A percentile compares a stretch with the other conserved stretches of the same genome.
Evolutionary conservation across 2,797 vertebrate genomes (phyloP).

Genomic region (Botia almorhae): DNA sequence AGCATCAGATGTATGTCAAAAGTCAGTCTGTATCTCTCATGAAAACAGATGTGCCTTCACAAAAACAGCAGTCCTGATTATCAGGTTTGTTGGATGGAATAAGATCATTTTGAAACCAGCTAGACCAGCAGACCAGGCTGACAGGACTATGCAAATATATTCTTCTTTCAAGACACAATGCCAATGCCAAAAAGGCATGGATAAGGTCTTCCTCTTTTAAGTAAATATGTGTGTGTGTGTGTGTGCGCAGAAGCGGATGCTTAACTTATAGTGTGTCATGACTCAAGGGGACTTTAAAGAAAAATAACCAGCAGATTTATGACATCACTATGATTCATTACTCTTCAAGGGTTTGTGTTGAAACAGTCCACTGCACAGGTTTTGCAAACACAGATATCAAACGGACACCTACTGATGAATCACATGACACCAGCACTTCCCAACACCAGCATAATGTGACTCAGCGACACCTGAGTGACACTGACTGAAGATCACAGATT

Average conservation of each 20-base stretch:
- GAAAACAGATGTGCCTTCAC: conserved; percentile 35
- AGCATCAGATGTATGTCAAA: not conserved
- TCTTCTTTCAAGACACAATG: not conserved
- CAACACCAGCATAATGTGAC: conserved; percentile 29
- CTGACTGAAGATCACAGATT: conserved; percentile 6
- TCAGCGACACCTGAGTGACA: conserved; percentile 28
- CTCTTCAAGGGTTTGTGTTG: conserved; percentile 51
- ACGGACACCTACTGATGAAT: conserved; percentile 46
- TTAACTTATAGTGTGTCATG: conserved; percentile 58
- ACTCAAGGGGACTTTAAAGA: conserved; percentile 62
- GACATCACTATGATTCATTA: conserved; percentile 58
- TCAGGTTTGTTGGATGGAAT: conserved; percentile 37
- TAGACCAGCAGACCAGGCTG: not conserved
- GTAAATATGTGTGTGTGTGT: conserved; percentile 28
- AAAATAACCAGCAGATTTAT: conserved; percentile 55
- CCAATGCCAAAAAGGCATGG: conserved; percentile 28
- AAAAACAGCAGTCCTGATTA: conserved; percentile 41
- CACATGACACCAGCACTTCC: conserved; percentile 9
- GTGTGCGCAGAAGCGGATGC: conserved; percentile 60
- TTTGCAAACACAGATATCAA: conserved; percentile 48
- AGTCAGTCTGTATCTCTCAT: conserved; percentile 28
- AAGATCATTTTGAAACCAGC: not conserved
- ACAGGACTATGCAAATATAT: conserved; percentile 4
- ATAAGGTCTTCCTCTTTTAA: not conserved
- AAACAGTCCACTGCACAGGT: conserved; percentile 48